Evolutionary conservation across 1,140 invertebrate genomes (phyloP), one percentile per base, ranked within the genome.

Genomic region (Anagrus nilaparvatae): DNA sequence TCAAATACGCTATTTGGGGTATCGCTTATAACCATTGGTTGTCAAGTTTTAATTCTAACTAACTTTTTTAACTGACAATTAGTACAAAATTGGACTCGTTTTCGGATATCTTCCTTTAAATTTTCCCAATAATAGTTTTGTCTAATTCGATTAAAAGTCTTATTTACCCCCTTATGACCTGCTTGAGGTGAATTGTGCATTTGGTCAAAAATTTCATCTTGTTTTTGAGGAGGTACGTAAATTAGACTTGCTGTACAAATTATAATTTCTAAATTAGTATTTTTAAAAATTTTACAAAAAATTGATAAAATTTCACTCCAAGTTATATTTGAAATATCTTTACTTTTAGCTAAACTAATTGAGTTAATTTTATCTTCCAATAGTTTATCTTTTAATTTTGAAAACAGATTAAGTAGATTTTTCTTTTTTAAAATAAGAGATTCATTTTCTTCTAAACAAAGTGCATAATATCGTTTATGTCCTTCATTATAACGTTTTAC

Each of bases 21-120:
- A 28, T 40, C 43, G 3, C 43, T 49, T 4, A 49, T 46, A 4
- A 44, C 25, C 39, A 49, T 46, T 10, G 47, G 47, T 34, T 41
- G 46, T 37, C 20, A 36, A 7, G 38, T 49, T 16, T 16, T 29
- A 17, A 30, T 24, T 19, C 40, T 30, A 12, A 38, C 36, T 1
- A 25, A 17, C 29, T 47, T 47, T 25, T 43, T 49, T 35, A 21
- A 43, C 35, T 47, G 40, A 34, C 44, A 47, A 13, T 36, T n/a
- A 14, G 12, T 21, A 28, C 48, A 47, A 7, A 38, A 41, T 18
- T 37, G 39, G 16, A 49, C 27, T 20, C 21, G 43, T 2, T 46
- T 46, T 19, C 43, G 29, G 4, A 49, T 34, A 9, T 49, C 39
- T 32, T n/a, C 36, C 16, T 34, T 44, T 21, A 49, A 24, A 1